Percentiles rank a stretch among this genome's conserved stretches.
Evolutionary conservation across 2,888 invertebrate species (phyloP).

Genomic region (Sussaba pulchella): DNA sequence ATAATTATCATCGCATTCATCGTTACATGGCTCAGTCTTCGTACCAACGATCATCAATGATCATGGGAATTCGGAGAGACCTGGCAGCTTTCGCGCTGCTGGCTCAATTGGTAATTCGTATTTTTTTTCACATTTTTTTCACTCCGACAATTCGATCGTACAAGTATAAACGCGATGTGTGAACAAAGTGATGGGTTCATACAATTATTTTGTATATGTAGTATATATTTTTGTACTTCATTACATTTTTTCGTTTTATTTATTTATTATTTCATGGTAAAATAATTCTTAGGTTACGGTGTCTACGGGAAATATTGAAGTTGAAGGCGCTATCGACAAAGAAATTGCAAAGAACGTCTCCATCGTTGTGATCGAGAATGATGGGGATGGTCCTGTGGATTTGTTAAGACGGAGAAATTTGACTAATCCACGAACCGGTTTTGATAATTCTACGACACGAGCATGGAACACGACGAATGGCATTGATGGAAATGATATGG

Average conservation of each 20-base stretch:
- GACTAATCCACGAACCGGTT: not conserved
- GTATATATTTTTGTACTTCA: no score
- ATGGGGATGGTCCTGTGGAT: not conserved
- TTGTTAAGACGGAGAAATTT: constrained; percentile 12
- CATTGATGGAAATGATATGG: constrained; percentile 33
- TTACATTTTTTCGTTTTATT: no score
- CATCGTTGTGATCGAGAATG: constrained; percentile 19
- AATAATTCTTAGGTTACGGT: constrained; percentile 37
- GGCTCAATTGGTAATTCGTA: constrained; percentile 73
- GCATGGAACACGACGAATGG: constrained; percentile 1
- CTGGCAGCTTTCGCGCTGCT: constrained; percentile 69
- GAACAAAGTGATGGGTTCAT: constrained; percentile 9
- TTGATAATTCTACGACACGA: not conserved
- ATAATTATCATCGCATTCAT: constrained; percentile 76
- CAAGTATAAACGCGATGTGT: constrained; percentile 14
- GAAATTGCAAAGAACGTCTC: constrained; percentile 31
- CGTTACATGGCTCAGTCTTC: constrained; percentile 73
- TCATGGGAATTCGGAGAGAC: constrained; percentile 70
- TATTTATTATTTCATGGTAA: no score
- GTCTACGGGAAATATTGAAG: constrained; percentile 11
- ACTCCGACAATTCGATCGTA: not conserved
- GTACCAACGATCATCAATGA: constrained; percentile 66
- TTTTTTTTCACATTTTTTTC: not conserved
- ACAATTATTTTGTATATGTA: not conserved
- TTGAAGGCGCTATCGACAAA: constrained; percentile 11